Conservation (phyloP, 2,888 invertebrate genomes). For the Cylindroiulus punctatus region DNA sequence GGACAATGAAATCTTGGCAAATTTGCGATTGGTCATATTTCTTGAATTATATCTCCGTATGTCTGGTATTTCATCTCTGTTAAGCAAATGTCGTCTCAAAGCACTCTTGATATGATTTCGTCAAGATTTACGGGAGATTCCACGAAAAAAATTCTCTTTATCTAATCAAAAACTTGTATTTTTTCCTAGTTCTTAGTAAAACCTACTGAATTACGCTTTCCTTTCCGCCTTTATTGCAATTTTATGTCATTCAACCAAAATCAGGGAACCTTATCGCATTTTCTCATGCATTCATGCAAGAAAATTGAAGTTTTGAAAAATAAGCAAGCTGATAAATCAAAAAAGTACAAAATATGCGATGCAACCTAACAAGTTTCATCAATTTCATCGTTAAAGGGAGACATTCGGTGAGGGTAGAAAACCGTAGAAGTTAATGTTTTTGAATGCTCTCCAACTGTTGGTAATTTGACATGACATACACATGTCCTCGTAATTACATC, state of each 20-base stretch:
- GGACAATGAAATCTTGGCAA: no score
- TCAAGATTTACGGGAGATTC: not conserved
- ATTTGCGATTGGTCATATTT: no score
- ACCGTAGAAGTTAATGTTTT: no score
- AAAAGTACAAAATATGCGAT: no score
- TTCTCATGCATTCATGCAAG: not conserved
- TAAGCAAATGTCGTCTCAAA: not conserved
- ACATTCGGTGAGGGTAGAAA: no score
- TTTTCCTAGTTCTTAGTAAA: not conserved
- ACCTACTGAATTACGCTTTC: not conserved
- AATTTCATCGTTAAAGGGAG: no score
- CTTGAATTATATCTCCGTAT: no score
- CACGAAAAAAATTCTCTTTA: not conserved
- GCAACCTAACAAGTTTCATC: no score
- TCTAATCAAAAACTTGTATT: not conserved
- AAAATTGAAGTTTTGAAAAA: not conserved
- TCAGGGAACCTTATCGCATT: not conserved
- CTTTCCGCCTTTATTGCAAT: not conserved
- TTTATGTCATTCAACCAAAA: not conserved
- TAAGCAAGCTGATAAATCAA: no score
- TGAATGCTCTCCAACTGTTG: no score
- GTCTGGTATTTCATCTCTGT: not conserved
- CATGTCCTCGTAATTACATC: no score
- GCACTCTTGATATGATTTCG: not conserved
- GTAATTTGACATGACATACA: no score